Conservation (phyloP, 2,888 invertebrate species). For the Galerucella pusilla region DNA sequence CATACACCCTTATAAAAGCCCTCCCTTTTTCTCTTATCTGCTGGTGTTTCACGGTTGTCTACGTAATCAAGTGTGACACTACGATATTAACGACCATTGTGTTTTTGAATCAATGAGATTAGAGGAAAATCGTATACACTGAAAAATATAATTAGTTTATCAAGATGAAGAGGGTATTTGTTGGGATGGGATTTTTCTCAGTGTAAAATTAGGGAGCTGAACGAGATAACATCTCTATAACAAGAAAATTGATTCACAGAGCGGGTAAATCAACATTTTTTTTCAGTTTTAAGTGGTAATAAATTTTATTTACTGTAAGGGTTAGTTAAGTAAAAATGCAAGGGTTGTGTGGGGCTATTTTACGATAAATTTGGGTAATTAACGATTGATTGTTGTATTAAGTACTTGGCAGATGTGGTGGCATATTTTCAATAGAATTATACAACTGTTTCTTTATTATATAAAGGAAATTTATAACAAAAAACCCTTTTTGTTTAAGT, state of each 20-base stretch:
- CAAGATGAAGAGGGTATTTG: background rate
- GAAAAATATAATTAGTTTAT: conserved; percentile 8
- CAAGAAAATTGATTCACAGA: conserved; percentile 56
- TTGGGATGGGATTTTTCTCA: background rate
- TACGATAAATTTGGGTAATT: conserved; percentile 54
- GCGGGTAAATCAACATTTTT: conserved; percentile 60
- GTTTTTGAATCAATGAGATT: conserved; percentile 59
- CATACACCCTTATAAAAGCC: conserved; percentile 39
- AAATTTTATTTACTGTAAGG: conserved; percentile 54
- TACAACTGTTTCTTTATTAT: conserved; percentile 23
- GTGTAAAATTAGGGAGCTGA: conserved; percentile 45
- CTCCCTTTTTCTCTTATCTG: conserved; percentile 37
- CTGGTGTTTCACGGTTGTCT: conserved; percentile 52
- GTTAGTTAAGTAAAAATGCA: conserved; percentile 26
- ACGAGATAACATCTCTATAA: conserved; percentile 59
- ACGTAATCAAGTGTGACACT: conserved; percentile 64
- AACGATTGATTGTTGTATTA: conserved; percentile 51
- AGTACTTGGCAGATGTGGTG: conserved; percentile 48
- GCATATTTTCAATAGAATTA: conserved; percentile 31
- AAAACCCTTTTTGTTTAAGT: background rate
- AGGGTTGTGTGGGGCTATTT: conserved; percentile 45
- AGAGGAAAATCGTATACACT: conserved; percentile 38
- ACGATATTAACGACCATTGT: conserved; percentile 63
- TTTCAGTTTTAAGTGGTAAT: conserved; percentile 57
- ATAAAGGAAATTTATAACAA: conserved; percentile 6